phyloP scores from a whole-genome alignment of 2,888 invertebrate species.

The Buathra laborator region DNA sequence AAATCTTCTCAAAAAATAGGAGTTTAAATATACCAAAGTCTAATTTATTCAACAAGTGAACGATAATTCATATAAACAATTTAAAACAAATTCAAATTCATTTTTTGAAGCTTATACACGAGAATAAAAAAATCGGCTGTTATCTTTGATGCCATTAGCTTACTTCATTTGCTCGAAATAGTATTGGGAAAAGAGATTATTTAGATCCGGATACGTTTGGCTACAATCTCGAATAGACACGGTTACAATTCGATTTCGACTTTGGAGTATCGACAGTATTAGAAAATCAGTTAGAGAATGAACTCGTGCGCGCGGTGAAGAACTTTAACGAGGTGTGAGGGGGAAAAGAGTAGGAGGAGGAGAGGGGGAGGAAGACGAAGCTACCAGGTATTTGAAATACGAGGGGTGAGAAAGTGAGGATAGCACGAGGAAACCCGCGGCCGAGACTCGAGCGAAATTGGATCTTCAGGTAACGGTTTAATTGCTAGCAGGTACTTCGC shows the following conservation, averaged over 20 bases:
- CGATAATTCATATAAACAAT: not conserved
- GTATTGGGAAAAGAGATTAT: not conserved
- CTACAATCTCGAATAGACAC: not conserved
- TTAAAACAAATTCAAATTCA: too few species aligned
- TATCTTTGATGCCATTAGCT: not conserved
- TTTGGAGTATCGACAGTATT: not conserved
- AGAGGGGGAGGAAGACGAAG: constrained; percentile 15
- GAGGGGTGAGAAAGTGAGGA: constrained; percentile 31
- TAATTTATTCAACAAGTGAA: not conserved
- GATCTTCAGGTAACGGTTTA: constrained; percentile 75
- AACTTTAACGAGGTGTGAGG: not conserved
- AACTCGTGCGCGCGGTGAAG: constrained; percentile 8
- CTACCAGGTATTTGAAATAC: constrained; percentile 28
- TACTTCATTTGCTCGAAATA: not conserved
- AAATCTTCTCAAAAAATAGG: not conserved
- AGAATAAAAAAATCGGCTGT: too few species aligned
- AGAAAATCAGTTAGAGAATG: not conserved
- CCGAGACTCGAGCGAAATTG: constrained; percentile 70
- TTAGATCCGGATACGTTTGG: not conserved
- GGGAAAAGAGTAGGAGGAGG: not conserved
- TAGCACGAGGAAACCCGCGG: constrained; percentile 38
- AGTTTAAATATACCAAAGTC: not conserved
- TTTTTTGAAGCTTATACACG: too few species aligned
- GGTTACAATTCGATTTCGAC: not conserved
- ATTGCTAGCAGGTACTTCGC: constrained; percentile 72